Evolutionary conservation across 2,888 invertebrate genomes (phyloP), one percentile per base, ranked within the genome.

Genomic region (Drosophila neonasuta): DNA sequence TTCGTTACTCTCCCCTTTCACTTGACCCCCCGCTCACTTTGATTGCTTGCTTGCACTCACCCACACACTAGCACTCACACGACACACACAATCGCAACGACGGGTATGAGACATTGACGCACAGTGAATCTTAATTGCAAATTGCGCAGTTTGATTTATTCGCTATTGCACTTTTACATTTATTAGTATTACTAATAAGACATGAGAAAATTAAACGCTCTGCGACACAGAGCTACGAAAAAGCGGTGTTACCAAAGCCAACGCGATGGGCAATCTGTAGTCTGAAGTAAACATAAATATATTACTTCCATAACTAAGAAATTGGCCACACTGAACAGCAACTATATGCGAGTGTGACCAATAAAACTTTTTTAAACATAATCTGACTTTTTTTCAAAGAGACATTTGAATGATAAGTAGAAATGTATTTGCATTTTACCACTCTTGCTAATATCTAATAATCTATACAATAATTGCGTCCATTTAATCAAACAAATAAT

Each of bases 131-230:
- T 65, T 62, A 68, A 44, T 65, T 58, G 44, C 24, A 39, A 76
- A 75, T 68, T 72, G 73, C 74, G 74, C 74, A 77, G 73, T 75
- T 72, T 62, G 11, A 49, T 76, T 54, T 56, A 60, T 60, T 51
- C 60, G 49, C 17, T 63, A 54, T 55, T 76, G 74, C 77, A 74
- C 59, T 59, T 77, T 72, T 45, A 61, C 56, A 65, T 65, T 77
- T 65, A 65, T 54, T 57, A 65, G 24, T 57, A 60, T 48, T 41
- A 57, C 56, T 72, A 61, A 46, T 45, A 61, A 50, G 15, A 65
- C 30, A 60, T 24, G 44, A 52, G 34, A 61, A 62, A 71, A 66
- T 65, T 49, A 72, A 75, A 74, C 62, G 45, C 75, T 56, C 71
- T 56, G 63, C 57, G 42, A 58, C 42, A 51, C 51, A 74, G 62